These are phyloP conservation scores for Cistogaster globosa DNA, from an alignment of 2,888 invertebrate species.

Conservation along the genomic window DNA sequence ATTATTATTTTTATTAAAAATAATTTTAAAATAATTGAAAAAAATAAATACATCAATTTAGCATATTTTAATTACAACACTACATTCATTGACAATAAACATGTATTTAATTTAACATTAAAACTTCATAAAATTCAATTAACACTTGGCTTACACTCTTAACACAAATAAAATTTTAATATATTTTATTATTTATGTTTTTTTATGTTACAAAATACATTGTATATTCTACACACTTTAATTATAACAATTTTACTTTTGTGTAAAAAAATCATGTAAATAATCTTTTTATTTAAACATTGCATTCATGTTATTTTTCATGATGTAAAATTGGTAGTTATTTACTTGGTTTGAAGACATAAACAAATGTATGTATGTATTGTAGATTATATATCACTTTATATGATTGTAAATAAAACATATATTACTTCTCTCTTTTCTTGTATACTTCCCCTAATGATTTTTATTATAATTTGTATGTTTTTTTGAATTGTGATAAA, in stretches of 20 bases:
- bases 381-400: too few species aligned
- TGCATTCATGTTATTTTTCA: not conserved
- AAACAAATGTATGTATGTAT: too few species aligned
- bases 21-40: too few species aligned
- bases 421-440: too few species aligned
- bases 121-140: conserved; percentile 33
- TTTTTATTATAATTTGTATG: too few species aligned
- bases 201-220: conserved; percentile 29
- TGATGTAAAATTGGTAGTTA: not conserved
- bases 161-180: conserved; percentile 8
- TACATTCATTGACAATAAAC: conserved; percentile 9
- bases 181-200: conserved; percentile 25
- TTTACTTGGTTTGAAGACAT: not conserved
- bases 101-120: conserved; percentile 5
- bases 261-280: conserved; percentile 27
- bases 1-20: too few species aligned
- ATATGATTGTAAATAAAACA: too few species aligned
- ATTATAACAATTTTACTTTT: conserved; percentile 7
- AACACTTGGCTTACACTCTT: conserved; percentile 25
- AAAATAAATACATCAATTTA: not conserved
- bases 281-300: conserved; percentile 5
- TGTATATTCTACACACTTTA: not conserved
- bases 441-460: too few species aligned
- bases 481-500: too few species aligned
- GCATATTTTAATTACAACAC: not conserved